phyloP scores from a whole-genome alignment of 2,113 vertebrate genomes.

The Uria aalge region DNA sequence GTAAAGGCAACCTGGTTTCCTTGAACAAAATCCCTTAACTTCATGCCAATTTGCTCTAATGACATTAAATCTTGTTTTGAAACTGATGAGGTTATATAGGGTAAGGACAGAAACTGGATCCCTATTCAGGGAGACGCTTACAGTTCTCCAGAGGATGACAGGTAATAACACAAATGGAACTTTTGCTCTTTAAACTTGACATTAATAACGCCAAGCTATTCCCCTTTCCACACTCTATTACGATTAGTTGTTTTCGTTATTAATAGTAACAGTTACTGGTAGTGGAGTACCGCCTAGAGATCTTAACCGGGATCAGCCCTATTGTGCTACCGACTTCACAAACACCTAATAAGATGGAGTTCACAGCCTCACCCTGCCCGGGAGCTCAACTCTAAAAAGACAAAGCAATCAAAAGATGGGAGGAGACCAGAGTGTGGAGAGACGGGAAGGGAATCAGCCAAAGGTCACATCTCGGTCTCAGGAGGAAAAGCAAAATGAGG shows the following conservation, averaged over 20 bases:
- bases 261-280: not conserved
- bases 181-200: not conserved
- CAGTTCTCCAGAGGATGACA: not conserved
- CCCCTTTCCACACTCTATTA: not conserved
- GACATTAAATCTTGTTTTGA: not conserved
- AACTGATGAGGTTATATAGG: not conserved
- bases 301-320: not conserved
- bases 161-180: not conserved
- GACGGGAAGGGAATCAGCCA: not conserved
- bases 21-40: not conserved
- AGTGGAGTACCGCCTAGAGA: not conserved
- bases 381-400: not conserved
- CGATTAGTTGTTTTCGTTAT: not conserved
- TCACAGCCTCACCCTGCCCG: not conserved
- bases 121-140: not conserved
- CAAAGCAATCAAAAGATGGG: not conserved
- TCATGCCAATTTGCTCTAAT: not conserved
- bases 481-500: not conserved
- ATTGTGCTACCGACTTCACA: not conserved
- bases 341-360: not conserved
- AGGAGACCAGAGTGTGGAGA: not conserved
- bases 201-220: not conserved
- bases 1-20: not conserved
- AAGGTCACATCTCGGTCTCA: not conserved
- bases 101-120: conserved; percentile 14